A percentile compares a stretch with the other conserved stretches of the same genome.
These are phyloP conservation scores for Heliconius hortense DNA, from an alignment of 2,888 invertebrate species.

Conservation along the genomic window DNA sequence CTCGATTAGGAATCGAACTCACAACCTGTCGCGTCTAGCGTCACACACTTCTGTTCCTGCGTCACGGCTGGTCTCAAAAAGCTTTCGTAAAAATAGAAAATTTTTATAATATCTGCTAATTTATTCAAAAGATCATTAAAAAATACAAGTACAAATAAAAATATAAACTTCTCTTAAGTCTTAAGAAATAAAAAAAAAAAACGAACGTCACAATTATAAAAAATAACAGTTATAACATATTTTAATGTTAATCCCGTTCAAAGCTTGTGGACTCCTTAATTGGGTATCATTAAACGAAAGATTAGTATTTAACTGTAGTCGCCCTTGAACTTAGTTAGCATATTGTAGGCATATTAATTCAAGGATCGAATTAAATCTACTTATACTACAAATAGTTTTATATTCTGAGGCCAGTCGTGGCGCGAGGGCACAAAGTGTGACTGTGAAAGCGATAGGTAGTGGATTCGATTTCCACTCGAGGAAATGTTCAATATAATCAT, in stretches of 20 bases:
- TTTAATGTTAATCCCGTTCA: neutral
- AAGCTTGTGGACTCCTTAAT: slow-evolving; percentile 8
- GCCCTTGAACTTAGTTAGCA: slow-evolving; percentile 23
- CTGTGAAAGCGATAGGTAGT: too few species aligned
- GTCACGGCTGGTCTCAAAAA: neutral
- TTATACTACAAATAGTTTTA: neutral
- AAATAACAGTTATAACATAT: slow-evolving; percentile 2
- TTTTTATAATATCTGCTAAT: neutral
- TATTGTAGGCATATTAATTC: slow-evolving; percentile 16
- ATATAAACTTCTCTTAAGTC: neutral
- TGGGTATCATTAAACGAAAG: slow-evolving; percentile 17
- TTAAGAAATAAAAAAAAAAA: neutral
- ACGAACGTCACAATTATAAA: neutral
- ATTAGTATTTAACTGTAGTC: slow-evolving; percentile 5
- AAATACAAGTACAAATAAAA: neutral
- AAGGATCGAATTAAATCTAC: slow-evolving; percentile 5
- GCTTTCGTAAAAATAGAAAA: neutral
- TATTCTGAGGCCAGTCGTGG: too few species aligned
- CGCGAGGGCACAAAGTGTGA: too few species aligned
- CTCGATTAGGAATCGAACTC: too few species aligned
- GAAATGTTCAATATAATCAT: too few species aligned
- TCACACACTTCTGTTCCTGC: too few species aligned
- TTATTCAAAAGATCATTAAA: neutral
- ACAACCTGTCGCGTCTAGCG: too few species aligned
- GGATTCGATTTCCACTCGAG: too few species aligned